Evolutionary conservation across 2,113 vertebrate genomes (phyloP), one percentile per base, ranked within the genome.

Genomic region (Stomatorhinus ivindoensis): DNA sequence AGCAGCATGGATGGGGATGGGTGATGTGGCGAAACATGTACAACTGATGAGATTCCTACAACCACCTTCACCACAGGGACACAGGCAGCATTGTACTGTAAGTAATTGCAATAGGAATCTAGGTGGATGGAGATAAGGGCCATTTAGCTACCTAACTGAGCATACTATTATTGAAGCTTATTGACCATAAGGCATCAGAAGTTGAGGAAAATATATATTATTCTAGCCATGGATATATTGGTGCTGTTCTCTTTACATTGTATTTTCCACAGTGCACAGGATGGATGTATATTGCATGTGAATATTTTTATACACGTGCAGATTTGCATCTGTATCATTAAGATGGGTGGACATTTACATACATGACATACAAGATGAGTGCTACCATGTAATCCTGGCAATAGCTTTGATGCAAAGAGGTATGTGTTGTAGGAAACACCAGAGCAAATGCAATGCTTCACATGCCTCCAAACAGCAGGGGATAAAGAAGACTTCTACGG

Each of bases 391-490:
- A 13, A 80, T 19, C 73, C 73, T 80, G 15, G 69, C 31, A 76
- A 76, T 17, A 42, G 15, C 11, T 80, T 80, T 80, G 15, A 42
- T 80, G 35, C 13, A 19, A 80, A 42, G 35, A 80, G 35, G 4
- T 0, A 80, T 42, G 31, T 80, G 73, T 42, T 39, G 15, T 80
- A 39, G 35, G 35, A 35, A 42, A 42, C 73, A 7, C 73, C 15
- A 42, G 39, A 42, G 35, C 35, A 42, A 80, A 80, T 53, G 35
- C 27, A 80, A 89, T 39, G 13, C 88, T 13, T 51, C 50, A 58
- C 89, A 89, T 92, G 91, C 92, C 76, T 88, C 84, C 13, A 51
- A 27, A 82, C 93, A 90, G 86, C 91, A 93, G 89, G 89, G 90
- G 86, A 90, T 35, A 53, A 31, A 50, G 50, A 15, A 35, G 50